These are phyloP conservation scores for Carposina sasakii DNA, from an alignment of 1,140 invertebrate species.

Conservation along the genomic window DNA sequence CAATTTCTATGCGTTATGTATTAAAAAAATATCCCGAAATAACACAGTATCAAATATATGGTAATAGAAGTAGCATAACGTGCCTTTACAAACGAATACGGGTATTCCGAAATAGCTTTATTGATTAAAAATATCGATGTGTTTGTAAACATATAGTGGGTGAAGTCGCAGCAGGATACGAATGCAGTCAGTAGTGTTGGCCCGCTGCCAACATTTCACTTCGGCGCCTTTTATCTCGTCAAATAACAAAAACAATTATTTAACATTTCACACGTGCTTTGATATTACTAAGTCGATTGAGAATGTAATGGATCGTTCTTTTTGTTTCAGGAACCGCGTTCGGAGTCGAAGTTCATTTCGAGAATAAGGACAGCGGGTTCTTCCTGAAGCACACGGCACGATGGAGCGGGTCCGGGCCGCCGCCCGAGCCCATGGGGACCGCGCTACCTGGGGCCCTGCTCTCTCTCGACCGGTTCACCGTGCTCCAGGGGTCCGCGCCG, in stretches of 20 bases:
- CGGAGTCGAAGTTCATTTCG: slow-evolving; percentile 88
- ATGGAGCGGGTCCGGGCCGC: slow-evolving; percentile 67
- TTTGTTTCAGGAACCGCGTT: slow-evolving; percentile 51
- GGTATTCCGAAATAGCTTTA: neutral
- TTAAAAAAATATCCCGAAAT: too few species aligned
- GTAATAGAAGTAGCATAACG: too few species aligned
- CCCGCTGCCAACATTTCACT: slow-evolving; percentile 39
- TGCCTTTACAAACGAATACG: too few species aligned
- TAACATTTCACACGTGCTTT: slow-evolving; percentile 41
- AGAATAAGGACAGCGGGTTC: slow-evolving; percentile 91
- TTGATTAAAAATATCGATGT: slow-evolving; percentile 32
- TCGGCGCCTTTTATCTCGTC: slow-evolving; percentile 52
- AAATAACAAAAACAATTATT: slow-evolving; percentile 42
- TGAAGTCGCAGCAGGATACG: slow-evolving; percentile 32
- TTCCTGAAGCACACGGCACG: slow-evolving; percentile 85
- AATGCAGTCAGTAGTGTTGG: slow-evolving; percentile 55
- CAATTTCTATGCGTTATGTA: too few species aligned
- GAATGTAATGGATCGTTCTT: slow-evolving; percentile 21
- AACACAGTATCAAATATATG: too few species aligned
- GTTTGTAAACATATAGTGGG: slow-evolving; percentile 54
- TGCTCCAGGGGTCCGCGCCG: slow-evolving; percentile 89
- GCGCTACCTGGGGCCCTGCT: slow-evolving; percentile 74
- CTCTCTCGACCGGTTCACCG: slow-evolving; percentile 87
- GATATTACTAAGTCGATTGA: slow-evolving; percentile 26
- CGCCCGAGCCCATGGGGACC: slow-evolving; percentile 60